Evolutionary conservation across 1,140 invertebrate genomes (phyloP).

Genomic region (Drosophila prosaltans): DNA sequence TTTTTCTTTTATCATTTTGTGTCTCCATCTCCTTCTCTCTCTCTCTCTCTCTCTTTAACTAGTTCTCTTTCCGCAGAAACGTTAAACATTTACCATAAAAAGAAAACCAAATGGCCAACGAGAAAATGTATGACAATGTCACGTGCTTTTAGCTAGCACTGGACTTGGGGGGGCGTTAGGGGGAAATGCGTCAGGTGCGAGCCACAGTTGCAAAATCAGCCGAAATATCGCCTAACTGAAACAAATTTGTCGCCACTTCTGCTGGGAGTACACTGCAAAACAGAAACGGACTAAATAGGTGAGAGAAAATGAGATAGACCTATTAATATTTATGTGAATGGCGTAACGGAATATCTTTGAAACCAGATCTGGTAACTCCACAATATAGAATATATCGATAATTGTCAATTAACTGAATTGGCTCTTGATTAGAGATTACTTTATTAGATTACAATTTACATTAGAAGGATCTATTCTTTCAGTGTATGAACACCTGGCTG

Average conservation of each 20-base stretch:
- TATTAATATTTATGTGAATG: no score
- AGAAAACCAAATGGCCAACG: constrained; percentile 31
- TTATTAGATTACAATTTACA: no score
- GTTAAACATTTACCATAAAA: constrained; percentile 17
- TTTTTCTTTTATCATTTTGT: constrained; percentile 6
- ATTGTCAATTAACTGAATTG: no score
- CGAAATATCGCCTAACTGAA: background rate
- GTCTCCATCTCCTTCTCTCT: no score
- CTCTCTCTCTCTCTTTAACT: no score
- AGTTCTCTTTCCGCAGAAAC: background rate
- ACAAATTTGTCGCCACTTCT: constrained; percentile 2
- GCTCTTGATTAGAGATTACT: no score
- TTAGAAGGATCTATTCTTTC: background rate
- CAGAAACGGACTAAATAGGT: no score
- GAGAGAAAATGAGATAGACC: no score
- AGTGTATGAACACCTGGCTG: constrained; percentile 2
- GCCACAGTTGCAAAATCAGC: constrained; percentile 11
- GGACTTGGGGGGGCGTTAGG: no score
- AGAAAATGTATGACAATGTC: constrained; percentile 45
- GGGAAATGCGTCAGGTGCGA: background rate
- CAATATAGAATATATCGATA: no score
- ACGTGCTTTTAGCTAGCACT: constrained; percentile 35
- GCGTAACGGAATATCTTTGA: no score
- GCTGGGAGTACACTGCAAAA: background rate
- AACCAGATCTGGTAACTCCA: no score